Conservation (phyloP, 2,113 vertebrate genomes). For the Morone chrysops region DNA sequence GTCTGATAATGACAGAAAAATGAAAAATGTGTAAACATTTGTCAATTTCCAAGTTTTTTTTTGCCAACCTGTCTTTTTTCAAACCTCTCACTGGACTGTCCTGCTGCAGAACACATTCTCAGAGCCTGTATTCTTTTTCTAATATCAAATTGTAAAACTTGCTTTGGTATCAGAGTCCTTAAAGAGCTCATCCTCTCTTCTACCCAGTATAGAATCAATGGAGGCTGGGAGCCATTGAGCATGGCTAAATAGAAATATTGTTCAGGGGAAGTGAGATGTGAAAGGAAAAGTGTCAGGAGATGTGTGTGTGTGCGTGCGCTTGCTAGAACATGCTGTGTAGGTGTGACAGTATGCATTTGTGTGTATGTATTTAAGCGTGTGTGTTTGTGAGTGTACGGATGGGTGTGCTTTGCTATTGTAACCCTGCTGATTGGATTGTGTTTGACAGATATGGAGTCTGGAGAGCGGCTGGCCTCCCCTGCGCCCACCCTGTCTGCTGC, state of each 20-base stretch:
- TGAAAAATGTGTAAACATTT: constrained; percentile 41
- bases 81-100: constrained; percentile 17
- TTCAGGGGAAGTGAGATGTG: constrained; percentile 87
- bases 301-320: constrained; percentile 49
- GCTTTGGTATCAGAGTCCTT: constrained; percentile 61
- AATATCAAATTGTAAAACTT: constrained; percentile 57
- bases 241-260: constrained; percentile 87
- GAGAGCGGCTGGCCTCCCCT: constrained; percentile 92
- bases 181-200: constrained; percentile 66
- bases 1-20: constrained; percentile 27
- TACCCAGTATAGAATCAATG: constrained; percentile 76
- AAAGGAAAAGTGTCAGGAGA: constrained; percentile 83
- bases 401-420: constrained; percentile 81
- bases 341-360: constrained; percentile 53
- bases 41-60: constrained; percentile 26
- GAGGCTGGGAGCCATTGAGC: constrained; percentile 77
- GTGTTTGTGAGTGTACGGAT: constrained; percentile 63
- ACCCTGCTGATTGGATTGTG: constrained; percentile 82
- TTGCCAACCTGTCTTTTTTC: constrained; percentile 8
- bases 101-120: constrained; percentile 19
- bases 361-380: constrained; percentile 47
- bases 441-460: constrained; percentile 97
- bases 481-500: constrained; percentile 89
- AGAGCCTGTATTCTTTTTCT: constrained; percentile 46
- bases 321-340: constrained; percentile 53